Conservation (phyloP, 2,888 invertebrate species). For the Neoitamus cyanurus region DNA sequence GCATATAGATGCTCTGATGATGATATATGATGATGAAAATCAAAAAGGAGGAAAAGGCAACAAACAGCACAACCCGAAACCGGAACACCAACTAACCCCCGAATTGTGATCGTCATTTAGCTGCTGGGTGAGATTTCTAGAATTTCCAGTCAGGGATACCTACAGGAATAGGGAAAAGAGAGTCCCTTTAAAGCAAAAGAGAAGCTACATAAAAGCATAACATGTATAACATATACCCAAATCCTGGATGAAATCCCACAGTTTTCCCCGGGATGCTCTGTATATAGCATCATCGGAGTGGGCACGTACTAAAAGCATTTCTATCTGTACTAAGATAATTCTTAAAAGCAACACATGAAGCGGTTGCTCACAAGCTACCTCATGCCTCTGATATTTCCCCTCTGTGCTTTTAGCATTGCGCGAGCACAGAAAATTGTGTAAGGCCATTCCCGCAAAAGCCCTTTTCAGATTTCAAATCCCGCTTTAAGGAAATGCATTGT, state of each 20-base stretch:
- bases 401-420: constrained; percentile 3
- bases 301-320: not conserved
- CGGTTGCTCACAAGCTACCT: not conserved
- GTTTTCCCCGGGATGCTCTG: constrained; percentile 15
- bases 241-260: constrained; percentile 23
- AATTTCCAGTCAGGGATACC: constrained; percentile 51
- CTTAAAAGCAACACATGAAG: constrained; percentile 6
- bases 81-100: constrained; percentile 67
- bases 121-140: constrained; percentile 50
- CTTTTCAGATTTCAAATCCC: not conserved
- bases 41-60: constrained; percentile 65
- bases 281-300: not conserved
- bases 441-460: not conserved
- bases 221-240: constrained; percentile 1
- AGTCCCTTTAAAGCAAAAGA: constrained; percentile 23
- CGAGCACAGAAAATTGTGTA: not conserved
- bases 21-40: constrained; percentile 53
- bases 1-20: constrained; percentile 48
- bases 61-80: constrained; percentile 68
- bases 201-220: not conserved
- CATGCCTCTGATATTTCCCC: not conserved
- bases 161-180: constrained; percentile 43
- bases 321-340: not conserved
- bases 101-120: constrained; percentile 51
- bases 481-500: not conserved